A percentile compares a stretch with the other conserved stretches of the same genome.
phyloP scores from a whole-genome alignment of 2,113 vertebrate species.

The Oryctolagus cuniculus region mOryCun1.1 NC_091439.1:93858001-93858500 shows the following conservation, averaged over 20 bases:
- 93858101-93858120: not conserved
- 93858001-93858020: not conserved
- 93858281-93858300: not conserved
- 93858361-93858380: not conserved
- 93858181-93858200: not conserved
- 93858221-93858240: not conserved
- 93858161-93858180: not conserved
- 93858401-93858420: conserved; percentile 28
- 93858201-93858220: not conserved
- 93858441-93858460: not conserved
- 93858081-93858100: not conserved
- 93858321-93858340: not conserved
- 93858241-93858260: not conserved
- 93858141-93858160: not conserved
- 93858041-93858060: not conserved
- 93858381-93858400: not conserved
- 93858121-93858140: not conserved
- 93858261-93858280: not conserved
- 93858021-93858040: not conserved
- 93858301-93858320: fast-evolving
- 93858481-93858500: not conserved
- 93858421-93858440: not conserved
- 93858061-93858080: not conserved
- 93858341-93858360: not conserved
- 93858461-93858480: not conserved